These are phyloP conservation scores for Hexactinellida sp. DNA, from an alignment of 37 sponge, comb jelly and placozoan genomes.

Conservation along the genomic window DNA sequence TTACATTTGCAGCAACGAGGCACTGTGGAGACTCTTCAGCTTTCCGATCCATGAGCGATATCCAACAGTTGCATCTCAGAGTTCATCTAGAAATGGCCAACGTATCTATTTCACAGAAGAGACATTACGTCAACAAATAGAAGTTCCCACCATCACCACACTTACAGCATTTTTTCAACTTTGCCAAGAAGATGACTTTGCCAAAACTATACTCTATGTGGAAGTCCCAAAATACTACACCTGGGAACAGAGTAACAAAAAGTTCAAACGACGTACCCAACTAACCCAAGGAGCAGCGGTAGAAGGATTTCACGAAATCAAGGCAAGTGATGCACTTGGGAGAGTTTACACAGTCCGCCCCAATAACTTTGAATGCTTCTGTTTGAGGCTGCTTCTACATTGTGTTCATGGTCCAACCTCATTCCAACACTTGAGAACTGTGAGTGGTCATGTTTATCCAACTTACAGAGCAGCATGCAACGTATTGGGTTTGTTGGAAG, in stretches of 20 bases:
- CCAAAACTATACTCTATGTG: constrained; percentile 19
- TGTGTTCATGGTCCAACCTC: constrained; percentile 21
- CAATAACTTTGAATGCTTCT: constrained; percentile 30
- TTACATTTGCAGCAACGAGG: constrained; percentile 21
- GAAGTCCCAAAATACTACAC: constrained; percentile 29
- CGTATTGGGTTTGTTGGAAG: constrained; percentile 29
- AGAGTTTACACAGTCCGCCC: constrained; percentile 26
- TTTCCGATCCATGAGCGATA: constrained; percentile 29
- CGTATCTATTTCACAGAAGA: constrained; percentile 31
- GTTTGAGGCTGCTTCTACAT: constrained; percentile 30
- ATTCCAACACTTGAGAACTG: constrained; percentile 23
- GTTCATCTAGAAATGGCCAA: constrained; percentile 32
- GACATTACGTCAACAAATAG: background rate
- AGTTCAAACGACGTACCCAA: constrained; percentile 28
- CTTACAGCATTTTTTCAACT: constrained; percentile 33
- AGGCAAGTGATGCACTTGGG: constrained; percentile 21
- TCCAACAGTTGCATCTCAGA: constrained; percentile 23
- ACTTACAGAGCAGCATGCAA: constrained; percentile 36
- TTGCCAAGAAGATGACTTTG: constrained; percentile 27
- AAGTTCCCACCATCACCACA: background rate
- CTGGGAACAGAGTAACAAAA: constrained; percentile 14
- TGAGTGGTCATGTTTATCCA: constrained; percentile 18
- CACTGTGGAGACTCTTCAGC: constrained; percentile 31
- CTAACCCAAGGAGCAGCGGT: constrained; percentile 21
- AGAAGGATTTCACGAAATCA: constrained; percentile 1